Base-by-base conservation (phyloP, 2,888 invertebrate genomes). In the Acronicta psi region DNA sequence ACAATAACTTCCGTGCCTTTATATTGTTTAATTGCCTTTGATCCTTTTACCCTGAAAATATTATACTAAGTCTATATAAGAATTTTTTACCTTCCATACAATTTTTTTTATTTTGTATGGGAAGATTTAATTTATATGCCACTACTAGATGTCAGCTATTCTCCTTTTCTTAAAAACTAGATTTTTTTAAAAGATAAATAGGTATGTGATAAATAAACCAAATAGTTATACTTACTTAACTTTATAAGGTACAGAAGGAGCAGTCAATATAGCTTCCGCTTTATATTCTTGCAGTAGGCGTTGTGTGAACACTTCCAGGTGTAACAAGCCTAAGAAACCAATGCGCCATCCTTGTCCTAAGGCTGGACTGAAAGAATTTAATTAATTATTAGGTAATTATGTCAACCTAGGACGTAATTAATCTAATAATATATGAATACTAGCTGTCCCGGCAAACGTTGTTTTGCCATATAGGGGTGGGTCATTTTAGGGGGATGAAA, bases 291-390 rank as follows among this genome's bases (percentile, higher is more conserved):
- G 98, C 68, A 98, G 95, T 18, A 98, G 90, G 17, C 98, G 94
- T 87, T 98, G 98, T 38, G 96, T 96, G 81, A 98, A 98, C 0
- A 98, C 98, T 89, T 98, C 98, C 90, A 98, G 95, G 82, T 98
- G 98, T 14, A 98, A 89, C 5, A 98, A 91, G 0, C 98, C 98
- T 13, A 98, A 90, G 85, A 98, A 98, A 2, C 98, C 98, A 23
- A 98, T 89, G 41, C 98, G 95, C 97, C 98, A 98, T 20, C 98
- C 98, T 84, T 97, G 97, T 2, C 98, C 98, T 56, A 98, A 91
- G 2, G 98, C 98, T 59, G 97, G 96, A 89, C 98, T 98, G 79
- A 51, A 87, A 84, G 10, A 73, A 40, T 49, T 43, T 37, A 41
- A 8, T 14, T 18, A 18, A 40, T 17, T 14, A 23, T 23, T 14